Percentiles rank a stretch among this genome's conserved stretches.
These are phyloP conservation scores for Meleagris gallopavo DNA, from an alignment of 2,113 vertebrate genomes.

Conservation along the genomic window DNA sequence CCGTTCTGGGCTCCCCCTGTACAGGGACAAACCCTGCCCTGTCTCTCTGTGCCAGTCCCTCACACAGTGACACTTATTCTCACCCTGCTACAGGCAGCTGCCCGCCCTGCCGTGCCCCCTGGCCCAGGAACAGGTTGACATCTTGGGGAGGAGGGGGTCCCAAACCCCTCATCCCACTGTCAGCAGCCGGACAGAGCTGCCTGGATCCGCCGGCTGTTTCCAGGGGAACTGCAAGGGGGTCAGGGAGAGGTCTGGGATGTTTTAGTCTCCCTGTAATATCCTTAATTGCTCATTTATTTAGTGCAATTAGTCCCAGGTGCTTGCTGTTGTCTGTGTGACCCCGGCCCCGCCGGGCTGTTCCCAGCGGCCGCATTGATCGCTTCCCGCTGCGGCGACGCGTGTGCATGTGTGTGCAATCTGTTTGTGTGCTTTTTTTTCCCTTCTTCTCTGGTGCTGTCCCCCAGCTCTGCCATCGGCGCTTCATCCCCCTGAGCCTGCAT, in stretches of 20 bases:
- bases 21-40: background rate
- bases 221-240: slow-evolving; percentile 39
- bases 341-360: background rate
- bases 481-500: background rate
- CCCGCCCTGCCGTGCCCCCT: background rate
- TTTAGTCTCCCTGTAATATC: slow-evolving; percentile 58
- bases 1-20: background rate
- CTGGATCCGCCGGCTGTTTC: slow-evolving; percentile 18
- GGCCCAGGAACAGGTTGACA: background rate
- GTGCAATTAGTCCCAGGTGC: slow-evolving; percentile 76
- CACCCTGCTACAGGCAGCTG: background rate
- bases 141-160: background rate
- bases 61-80: background rate
- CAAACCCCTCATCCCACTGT: fast-evolving
- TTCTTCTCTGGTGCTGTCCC: background rate
- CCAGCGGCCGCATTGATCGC: background rate
- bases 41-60: background rate
- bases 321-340: background rate
- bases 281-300: slow-evolving; percentile 79
- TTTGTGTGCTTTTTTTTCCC: background rate
- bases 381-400: background rate
- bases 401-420: fast-evolving
- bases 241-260: slow-evolving; percentile 34
- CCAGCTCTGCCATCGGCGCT: background rate
- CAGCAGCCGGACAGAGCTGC: background rate